Evolutionary conservation across 2,888 invertebrate genomes (phyloP).

Genomic region (Pantelozetes paolii): DNA sequence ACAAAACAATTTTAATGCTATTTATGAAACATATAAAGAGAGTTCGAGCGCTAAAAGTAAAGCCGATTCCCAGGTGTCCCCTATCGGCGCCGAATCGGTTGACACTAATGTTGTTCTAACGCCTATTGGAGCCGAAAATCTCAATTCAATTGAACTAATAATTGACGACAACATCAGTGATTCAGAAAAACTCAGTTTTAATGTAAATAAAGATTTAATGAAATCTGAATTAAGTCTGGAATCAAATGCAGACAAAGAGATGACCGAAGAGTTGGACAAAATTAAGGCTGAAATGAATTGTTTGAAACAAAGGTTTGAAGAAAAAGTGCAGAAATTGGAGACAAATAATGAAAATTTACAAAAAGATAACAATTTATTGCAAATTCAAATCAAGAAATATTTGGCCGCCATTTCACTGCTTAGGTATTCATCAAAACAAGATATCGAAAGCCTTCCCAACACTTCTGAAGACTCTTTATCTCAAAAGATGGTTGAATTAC

Average conservation of each 20-base stretch:
- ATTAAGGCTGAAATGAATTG: background rate
- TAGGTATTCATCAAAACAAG: conserved; percentile 57
- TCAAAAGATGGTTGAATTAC: background rate
- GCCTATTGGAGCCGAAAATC: conserved; percentile 22
- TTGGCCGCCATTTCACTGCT: conserved; percentile 82
- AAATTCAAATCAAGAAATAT: conserved; percentile 78
- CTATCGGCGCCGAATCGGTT: conserved; percentile 2
- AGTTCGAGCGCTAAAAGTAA: background rate
- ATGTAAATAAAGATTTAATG: background rate
- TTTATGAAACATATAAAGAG: too few species aligned
- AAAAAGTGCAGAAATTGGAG: conserved; percentile 20
- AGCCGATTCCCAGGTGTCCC: background rate
- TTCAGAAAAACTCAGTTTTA: conserved; percentile 8
- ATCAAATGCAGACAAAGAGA: conserved; percentile 23
- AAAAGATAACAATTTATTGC: conserved; percentile 76
- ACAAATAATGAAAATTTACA: conserved; percentile 12
- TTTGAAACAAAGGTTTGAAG: conserved; percentile 10
- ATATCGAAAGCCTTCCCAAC: background rate
- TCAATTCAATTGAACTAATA: background rate
- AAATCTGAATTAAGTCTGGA: background rate
- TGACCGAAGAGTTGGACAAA: background rate
- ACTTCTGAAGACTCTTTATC: background rate
- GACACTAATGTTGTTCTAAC: conserved; percentile 18
- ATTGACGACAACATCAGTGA: conserved; percentile 14
- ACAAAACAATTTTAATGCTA: too few species aligned